Conservation (phyloP, 2,113 vertebrate species). For the Hippolais icterina region DNA sequence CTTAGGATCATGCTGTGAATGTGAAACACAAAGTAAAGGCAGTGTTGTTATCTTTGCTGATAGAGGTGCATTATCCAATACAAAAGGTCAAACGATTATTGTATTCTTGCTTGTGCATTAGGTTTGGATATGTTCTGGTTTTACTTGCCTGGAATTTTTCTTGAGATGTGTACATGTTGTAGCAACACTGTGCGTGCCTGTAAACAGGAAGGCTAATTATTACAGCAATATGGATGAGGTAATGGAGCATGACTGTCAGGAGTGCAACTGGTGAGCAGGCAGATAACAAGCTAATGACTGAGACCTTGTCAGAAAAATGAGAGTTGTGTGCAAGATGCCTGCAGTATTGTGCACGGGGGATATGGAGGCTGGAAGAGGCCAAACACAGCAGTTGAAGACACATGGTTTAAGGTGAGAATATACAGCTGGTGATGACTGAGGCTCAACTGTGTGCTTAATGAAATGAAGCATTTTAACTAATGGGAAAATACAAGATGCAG, state of each 20-base stretch:
- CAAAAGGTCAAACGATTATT: background rate
- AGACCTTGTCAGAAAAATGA: background rate
- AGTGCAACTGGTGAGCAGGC: background rate
- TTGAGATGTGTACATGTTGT: background rate
- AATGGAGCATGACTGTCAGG: background rate
- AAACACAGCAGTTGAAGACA: background rate
- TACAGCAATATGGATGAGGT: background rate
- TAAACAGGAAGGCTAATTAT: background rate
- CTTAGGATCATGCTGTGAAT: background rate
- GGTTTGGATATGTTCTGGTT: background rate
- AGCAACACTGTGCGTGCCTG: rapidly evolving
- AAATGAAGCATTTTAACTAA: background rate
- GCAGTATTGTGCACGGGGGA: background rate
- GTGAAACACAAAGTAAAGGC: background rate
- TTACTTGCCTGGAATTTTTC: background rate
- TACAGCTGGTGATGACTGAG: background rate
- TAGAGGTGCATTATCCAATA: background rate
- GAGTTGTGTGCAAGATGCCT: rapidly evolving
- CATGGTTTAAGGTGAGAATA: background rate
- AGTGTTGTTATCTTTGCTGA: background rate
- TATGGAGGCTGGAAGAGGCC: background rate
- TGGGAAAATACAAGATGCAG: background rate
- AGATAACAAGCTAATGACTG: background rate
- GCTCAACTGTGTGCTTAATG: background rate
- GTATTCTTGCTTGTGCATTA: background rate